Conservation (phyloP, 2,888 invertebrate species). For the Seira ritae region DNA sequence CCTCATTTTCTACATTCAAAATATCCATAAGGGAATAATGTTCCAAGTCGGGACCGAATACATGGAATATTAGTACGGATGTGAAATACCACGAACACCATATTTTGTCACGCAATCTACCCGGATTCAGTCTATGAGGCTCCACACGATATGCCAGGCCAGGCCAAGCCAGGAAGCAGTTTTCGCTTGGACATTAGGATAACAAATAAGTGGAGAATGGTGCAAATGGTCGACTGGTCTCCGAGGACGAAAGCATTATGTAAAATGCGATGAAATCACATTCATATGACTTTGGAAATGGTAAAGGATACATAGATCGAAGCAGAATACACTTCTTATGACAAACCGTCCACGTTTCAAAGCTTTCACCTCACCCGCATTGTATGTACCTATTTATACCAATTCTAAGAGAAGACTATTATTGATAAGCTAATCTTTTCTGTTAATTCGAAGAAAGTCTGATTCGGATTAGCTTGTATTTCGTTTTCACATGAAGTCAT, state of each 20-base stretch:
- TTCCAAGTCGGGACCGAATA: background rate
- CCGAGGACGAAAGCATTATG: background rate
- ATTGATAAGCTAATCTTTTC: too few relatives aligned
- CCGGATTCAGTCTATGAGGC: slow-evolving; percentile 61
- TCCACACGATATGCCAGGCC: slow-evolving; percentile 58
- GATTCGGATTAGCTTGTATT: too few relatives aligned
- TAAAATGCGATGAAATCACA: slow-evolving; percentile 26
- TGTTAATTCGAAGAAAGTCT: background rate
- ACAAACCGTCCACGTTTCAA: slow-evolving; percentile 12
- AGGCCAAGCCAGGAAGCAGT: too few relatives aligned
- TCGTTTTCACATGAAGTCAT: too few relatives aligned
- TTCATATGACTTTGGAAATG: background rate
- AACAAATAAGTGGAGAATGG: slow-evolving; percentile 58
- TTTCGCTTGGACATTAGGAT: slow-evolving; percentile 55
- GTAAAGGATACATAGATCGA: too few relatives aligned
- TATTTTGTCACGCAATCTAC: slow-evolving; percentile 57
- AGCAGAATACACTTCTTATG: background rate
- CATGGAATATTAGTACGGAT: background rate
- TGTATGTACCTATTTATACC: too few relatives aligned
- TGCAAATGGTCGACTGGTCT: slow-evolving; percentile 17
- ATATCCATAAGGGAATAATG: background rate
- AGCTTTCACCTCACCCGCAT: background rate
- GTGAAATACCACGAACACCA: background rate
- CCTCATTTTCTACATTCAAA: background rate
- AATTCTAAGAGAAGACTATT: too few relatives aligned